Base-by-base conservation (phyloP, 2,888 invertebrate species). In the Amphipyra berbera region DNA sequence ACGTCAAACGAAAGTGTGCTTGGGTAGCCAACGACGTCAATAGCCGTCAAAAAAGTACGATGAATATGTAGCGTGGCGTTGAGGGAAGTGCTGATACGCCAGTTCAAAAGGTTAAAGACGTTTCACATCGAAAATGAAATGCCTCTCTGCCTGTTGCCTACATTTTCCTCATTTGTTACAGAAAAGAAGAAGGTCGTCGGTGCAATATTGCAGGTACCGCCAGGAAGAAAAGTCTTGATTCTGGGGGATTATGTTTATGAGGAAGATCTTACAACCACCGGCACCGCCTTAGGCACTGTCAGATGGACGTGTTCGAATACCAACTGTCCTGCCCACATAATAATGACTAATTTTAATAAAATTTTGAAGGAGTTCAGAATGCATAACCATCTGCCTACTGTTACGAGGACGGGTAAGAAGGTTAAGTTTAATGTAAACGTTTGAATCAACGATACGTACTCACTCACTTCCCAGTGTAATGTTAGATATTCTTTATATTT, bases 171-270 rank as follows among this genome's bases (percentile, higher is more conserved):
- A 30, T 7, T 41, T 15, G 45, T 41, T 38, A 33, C 49, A 66
- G 66, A 10, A 27, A 58, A 63, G 41, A 66, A 45, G 48, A 47
- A 58, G 1, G 75, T 87, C 3, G 84, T 88, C 5, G 87, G 87
- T 14, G 88, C 84, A 4, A 80, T 88, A 42, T 88, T 86, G 46
- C 73, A 83, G 63, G 52, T 78, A 13, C 75, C 21, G 21, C n/a
- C 9, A 82, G 82, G 7, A 78, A 73, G 12, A 82, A 81, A 45
- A 58, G 63, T 88, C 1, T 61, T 88, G 14, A 66, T 88, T 44
- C 79, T 80, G 37, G 84, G 80, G 66, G 76, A 84, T 7, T 82
- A 69, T 55, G 73, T 78, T 2, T 88, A 82, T 54, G 56, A 79
- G 10, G 82, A 81, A 72, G 66, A 69, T n/a, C 63, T 64, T 49